These are phyloP conservation scores for Intoshia linei DNA, from an alignment of 1,140 invertebrate species.

Conservation along the genomic window DNA sequence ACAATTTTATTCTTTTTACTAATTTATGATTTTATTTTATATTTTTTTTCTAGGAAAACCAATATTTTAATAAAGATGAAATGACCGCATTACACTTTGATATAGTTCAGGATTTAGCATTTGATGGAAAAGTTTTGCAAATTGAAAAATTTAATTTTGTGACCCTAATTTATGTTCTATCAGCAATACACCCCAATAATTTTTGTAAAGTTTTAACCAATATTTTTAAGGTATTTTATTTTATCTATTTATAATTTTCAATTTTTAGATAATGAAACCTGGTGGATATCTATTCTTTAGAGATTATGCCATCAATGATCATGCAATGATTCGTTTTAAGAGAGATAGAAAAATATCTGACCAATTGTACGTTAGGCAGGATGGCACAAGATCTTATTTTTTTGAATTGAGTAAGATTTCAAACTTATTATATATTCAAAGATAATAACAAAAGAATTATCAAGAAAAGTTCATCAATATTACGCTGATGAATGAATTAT, in stretches of 20 bases:
- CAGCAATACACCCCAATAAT: constrained; percentile 41
- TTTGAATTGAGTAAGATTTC: constrained; percentile 28
- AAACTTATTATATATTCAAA: no score
- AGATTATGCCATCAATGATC: constrained; percentile 22
- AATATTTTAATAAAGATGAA: constrained; percentile 28
- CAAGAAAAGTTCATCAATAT: background rate
- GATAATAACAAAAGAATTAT: background rate
- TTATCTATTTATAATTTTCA: background rate
- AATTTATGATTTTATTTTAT: constrained; percentile 13
- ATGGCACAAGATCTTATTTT: constrained; percentile 21
- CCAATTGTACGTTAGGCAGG: constrained; percentile 22
- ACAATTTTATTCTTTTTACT: constrained; percentile 2
- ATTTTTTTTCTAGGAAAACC: constrained; percentile 14
- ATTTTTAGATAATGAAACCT: constrained; percentile 20
- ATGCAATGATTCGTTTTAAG: constrained; percentile 33
- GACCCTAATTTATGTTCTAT: constrained; percentile 43
- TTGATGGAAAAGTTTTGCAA: constrained; percentile 10
- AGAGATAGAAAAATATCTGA: constrained; percentile 49
- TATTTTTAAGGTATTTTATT: constrained; percentile 26
- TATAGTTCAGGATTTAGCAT: constrained; percentile 20
- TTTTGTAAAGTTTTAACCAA: constrained; percentile 36
- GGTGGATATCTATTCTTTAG: constrained; percentile 17
- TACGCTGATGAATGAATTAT: background rate
- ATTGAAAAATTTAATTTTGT: constrained; percentile 31
- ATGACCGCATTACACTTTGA: constrained; percentile 39